Base-by-base conservation (phyloP, 2,113 vertebrate species). In the Cricetomys ansorgei region DNA sequence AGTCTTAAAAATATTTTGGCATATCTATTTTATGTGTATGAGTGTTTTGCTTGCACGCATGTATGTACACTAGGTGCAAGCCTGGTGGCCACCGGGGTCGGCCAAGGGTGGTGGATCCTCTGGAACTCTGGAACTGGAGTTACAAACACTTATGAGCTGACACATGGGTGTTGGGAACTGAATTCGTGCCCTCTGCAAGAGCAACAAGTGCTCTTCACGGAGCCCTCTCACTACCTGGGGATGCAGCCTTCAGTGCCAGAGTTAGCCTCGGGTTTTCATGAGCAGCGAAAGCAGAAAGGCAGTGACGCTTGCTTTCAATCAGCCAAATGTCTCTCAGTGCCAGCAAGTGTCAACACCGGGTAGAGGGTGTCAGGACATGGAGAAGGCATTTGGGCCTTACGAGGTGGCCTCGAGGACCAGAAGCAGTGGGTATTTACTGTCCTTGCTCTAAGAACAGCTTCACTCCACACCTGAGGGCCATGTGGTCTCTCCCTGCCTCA, bases 241-340 rank as follows among this genome's bases (percentile, higher is more conserved):
- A 23, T 29, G 48, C 53, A 7, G 86, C 19, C 29, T 21, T 55
- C 25, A n/a, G 21, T 5, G 72, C 37, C 55, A 81, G 50, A 19
- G 3, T 21, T 40, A 89, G 65, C 13, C 13, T 80, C 16, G 15
- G 53, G 34, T n/a, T 9, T 13, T 57, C 48, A 75, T 5, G 48
- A 45, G 62, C 9, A 0, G 1, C 59, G 67, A 25, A 25, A 34
- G 43, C 34, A 21, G 15, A 69, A 65, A 16, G 12, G 53, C 69
- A 27, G 23, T 5, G 5, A 4, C 0, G 0, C 34, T 50, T 62
- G 7, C n/a, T 53, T 55, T 21, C 40, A 5, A 5, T 12, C 72
- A 1, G 25, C 23, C 29, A 23, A 67, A 40, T 17, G 4, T 3
- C 0, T 3, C 5, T 45, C 2, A 0, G 31, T 50, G 31, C 53